Base-by-base conservation (phyloP, 2,888 invertebrate genomes). In the Acleris holmiana region DNA sequence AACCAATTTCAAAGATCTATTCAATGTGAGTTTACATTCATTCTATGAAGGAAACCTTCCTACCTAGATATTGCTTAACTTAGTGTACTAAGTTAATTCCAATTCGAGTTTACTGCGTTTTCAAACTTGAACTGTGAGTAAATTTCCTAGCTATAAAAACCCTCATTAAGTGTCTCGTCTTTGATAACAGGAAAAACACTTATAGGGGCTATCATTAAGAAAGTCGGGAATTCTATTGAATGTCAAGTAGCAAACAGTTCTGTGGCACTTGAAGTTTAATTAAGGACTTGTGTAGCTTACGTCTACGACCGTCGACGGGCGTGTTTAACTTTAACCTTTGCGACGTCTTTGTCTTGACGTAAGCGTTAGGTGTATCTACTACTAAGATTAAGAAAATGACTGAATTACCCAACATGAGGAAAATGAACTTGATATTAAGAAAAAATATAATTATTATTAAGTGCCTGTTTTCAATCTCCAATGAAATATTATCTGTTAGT, bases 1-100 rank as follows among this genome's bases (percentile, higher is more conserved):
- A 23, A 25, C 50, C 15, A 19, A 25, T 51, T 19, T 44, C 44
- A 44, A 19, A 51, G 8, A 50, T 41, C 23, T 10, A 10, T 35
- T 58, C 4, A 41, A 50, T 15, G 19, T 6, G 49, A 50, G 58
- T 50, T 50, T 49, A 40, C 17, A 21, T 40, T 50, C 23, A 59
- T 41, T 41, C 4, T 15, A 23, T 49, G 23, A 59, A 50, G 2
- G 23, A 29, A 5, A n/a, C 6, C 44, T 57, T n/a, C 19, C 19
- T 6, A n/a, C 19, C 35, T 47, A n/a, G 18, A 4, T 13, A 23
- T 44, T 25, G 53, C 19, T 40, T 53, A 53, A 44, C 44, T 55
- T 54, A 54, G 41, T 41, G 54, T 41, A n/a, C n/a, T n/a, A 40
- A 41, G 21, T 54, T 13, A 13, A 35, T 40, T 40, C 19, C n/a